phyloP scores from a whole-genome alignment of 2,888 invertebrate species.

The Sylvicola cinctus region DNA sequence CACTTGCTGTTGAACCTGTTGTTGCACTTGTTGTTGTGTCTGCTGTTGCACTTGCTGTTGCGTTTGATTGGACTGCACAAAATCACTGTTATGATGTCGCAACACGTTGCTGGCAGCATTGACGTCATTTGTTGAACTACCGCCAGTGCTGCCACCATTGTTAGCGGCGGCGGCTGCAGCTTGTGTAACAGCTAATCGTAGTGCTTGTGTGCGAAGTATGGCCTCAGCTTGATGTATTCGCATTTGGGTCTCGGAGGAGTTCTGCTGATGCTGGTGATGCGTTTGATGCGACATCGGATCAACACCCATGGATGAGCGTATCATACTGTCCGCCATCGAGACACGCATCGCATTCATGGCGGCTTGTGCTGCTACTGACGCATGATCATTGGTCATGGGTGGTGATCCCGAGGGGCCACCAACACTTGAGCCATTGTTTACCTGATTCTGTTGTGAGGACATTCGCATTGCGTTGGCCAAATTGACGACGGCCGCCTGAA shows the following conservation, averaged over 20 bases:
- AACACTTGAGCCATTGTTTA: slow-evolving; percentile 10
- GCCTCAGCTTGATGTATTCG: slow-evolving; percentile 65
- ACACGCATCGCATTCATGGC: slow-evolving; percentile 39
- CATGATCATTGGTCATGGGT: slow-evolving; percentile 24
- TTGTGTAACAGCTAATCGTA: slow-evolving; percentile 60
- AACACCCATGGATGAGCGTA: slow-evolving; percentile 27
- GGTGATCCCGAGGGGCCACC: slow-evolving; percentile 18
- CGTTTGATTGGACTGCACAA: too few relatives aligned
- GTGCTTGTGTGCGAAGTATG: slow-evolving; percentile 57
- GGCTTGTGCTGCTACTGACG: slow-evolving; percentile 29
- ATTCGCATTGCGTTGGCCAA: slow-evolving; percentile 58
- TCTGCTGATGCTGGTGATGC: slow-evolving; percentile 14
- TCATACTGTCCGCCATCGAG: slow-evolving; percentile 32
- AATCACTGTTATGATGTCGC: too few relatives aligned
- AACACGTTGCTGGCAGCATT: background rate
- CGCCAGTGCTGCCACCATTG: slow-evolving; percentile 2
- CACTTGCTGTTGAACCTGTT: too few relatives aligned
- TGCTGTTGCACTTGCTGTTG: too few relatives aligned
- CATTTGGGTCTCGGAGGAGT: slow-evolving; percentile 27
- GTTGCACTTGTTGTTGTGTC: too few relatives aligned
- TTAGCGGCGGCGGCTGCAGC: slow-evolving; percentile 34
- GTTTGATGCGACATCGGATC: slow-evolving; percentile 18
- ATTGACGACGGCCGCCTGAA: slow-evolving; percentile 53
- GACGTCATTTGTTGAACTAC: background rate
- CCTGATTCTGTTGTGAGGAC: slow-evolving; percentile 6